Evolutionary conservation across 2,113 vertebrate genomes (phyloP).

Genomic region (Bujurquina vittata): DNA sequence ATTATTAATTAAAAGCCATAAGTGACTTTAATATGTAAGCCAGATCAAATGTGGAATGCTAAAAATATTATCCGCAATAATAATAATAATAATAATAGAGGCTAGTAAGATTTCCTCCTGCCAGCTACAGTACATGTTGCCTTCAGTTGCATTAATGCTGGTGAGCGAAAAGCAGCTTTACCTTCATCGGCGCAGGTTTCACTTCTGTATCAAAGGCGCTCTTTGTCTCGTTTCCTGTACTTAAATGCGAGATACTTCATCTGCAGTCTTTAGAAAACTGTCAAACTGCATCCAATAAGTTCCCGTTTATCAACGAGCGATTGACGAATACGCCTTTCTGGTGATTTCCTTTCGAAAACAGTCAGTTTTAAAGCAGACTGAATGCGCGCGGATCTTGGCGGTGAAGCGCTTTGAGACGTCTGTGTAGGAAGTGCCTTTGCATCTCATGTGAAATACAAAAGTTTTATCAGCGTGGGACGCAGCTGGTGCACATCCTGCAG

Average conservation of each 20-base stretch:
- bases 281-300: background rate
- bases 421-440: constrained; percentile 64
- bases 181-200: constrained; percentile 56
- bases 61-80: background rate
- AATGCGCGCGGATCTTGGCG: background rate
- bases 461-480: constrained; percentile 48
- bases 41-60: background rate
- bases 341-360: background rate
- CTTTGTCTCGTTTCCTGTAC: constrained; percentile 63
- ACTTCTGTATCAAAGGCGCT: constrained; percentile 20
- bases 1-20: background rate
- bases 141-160: background rate
- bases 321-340: background rate
- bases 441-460: constrained; percentile 28
- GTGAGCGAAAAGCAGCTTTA: constrained; percentile 22
- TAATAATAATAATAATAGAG: background rate
- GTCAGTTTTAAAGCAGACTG: background rate
- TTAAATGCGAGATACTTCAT: background rate
- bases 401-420: background rate
- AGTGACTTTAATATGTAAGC: background rate
- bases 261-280: background rate
- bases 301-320: background rate
- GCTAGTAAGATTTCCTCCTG: background rate
- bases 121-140: background rate
- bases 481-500: constrained; percentile 64